These are phyloP conservation scores for Drosophila emarginata DNA, from an alignment of 2,888 invertebrate species.

Conservation along the genomic window DNA sequence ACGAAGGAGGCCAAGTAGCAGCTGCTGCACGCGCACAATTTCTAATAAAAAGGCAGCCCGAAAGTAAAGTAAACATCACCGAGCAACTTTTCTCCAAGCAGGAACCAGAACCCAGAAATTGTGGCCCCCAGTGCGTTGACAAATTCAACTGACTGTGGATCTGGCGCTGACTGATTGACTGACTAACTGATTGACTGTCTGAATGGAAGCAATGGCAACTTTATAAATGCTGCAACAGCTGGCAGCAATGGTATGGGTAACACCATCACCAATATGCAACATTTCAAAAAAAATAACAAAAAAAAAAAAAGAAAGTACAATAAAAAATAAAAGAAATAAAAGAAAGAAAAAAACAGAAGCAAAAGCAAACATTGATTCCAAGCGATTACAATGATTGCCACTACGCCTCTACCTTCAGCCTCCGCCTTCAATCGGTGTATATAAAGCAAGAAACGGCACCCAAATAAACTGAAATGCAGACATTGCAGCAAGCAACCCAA, in stretches of 20 bases:
- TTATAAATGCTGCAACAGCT: constrained; percentile 61
- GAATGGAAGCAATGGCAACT: constrained; percentile 39
- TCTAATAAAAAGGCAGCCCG: constrained; percentile 54
- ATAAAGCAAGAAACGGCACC: constrained; percentile 24
- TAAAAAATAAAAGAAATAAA: not conserved
- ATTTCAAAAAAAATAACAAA: constrained; percentile 38
- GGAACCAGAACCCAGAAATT: constrained; percentile 21
- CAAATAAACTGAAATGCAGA: constrained; percentile 10
- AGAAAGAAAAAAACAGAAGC: not conserved
- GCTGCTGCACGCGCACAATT: constrained; percentile 30
- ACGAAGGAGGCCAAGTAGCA: constrained; percentile 3
- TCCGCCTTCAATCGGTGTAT: constrained; percentile 15
- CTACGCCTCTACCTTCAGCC: constrained; percentile 39
- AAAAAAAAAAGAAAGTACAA: not conserved
- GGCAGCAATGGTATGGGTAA: constrained; percentile 40
- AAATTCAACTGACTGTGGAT: constrained; percentile 36
- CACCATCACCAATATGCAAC: constrained; percentile 42
- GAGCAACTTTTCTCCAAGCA: constrained; percentile 36
- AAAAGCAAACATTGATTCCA: constrained; percentile 57
- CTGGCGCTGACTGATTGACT: constrained; percentile 47
- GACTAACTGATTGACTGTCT: constrained; percentile 27
- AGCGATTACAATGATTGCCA: constrained; percentile 56
- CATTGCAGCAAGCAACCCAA: not conserved
- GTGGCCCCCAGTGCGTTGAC: constrained; percentile 60
- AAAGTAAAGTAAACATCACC: constrained; percentile 60